These are phyloP conservation scores for Falco concolor DNA, from an alignment of 2,797 vertebrate species.

Conservation along the genomic window DNA sequence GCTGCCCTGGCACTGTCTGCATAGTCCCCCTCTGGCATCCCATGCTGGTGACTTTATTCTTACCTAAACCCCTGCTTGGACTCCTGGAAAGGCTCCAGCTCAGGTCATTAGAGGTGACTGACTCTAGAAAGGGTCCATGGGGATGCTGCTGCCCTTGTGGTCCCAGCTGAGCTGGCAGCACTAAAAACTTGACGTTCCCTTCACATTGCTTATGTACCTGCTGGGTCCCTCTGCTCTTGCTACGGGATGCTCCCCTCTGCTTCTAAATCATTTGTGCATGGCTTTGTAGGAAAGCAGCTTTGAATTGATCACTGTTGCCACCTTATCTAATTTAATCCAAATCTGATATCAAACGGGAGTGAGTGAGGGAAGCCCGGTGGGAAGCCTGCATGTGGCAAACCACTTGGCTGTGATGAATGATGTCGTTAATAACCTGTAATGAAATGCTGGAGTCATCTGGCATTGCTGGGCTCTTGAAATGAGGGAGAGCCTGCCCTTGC, in stretches of 20 bases:
- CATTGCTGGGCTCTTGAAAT: not conserved
- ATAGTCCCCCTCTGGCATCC: not conserved
- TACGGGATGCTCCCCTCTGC: not conserved
- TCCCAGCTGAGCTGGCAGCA: not conserved
- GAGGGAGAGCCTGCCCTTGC: not conserved
- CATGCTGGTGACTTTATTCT: not conserved
- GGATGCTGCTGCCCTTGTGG: fast-evolving
- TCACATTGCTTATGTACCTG: not conserved
- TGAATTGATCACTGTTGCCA: not conserved
- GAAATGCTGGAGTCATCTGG: not conserved
- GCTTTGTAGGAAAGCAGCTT: not conserved
- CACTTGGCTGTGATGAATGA: not conserved
- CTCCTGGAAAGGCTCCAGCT: not conserved
- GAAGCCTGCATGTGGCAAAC: not conserved
- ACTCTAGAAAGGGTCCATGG: not conserved
- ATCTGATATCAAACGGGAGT: fast-evolving
- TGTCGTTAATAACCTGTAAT: not conserved
- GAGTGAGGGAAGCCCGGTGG: not conserved
- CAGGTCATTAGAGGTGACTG: not conserved
- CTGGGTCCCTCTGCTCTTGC: not conserved
- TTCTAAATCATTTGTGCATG: not conserved
- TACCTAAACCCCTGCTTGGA: not conserved
- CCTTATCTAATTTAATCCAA: not conserved
- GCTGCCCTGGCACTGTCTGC: not conserved
- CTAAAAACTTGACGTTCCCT: not conserved